Base-by-base conservation (phyloP, 2,888 invertebrate genomes). In the Mystacides longicornis region DNA sequence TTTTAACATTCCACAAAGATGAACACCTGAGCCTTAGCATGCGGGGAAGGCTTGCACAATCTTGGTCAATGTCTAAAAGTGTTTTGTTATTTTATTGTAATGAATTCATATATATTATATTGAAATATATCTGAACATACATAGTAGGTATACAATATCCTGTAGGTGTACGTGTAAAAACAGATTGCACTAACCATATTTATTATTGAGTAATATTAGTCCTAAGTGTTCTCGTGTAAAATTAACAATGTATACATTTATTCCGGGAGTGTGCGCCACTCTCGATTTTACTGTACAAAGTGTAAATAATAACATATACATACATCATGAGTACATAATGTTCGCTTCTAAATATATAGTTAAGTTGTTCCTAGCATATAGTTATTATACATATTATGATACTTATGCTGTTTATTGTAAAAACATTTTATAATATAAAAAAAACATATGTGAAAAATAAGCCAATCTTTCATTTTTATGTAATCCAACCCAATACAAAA, bases 331-430 rank as follows among this genome's bases (percentile, higher is more conserved):
- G 70, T 71, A 74, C 72, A 73, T 73, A 72, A 71, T 74, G 74
- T 74, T 74, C 74, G 77, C 77, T 76, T 77, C 71, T 73, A 73
- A n/a, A n/a, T n/a, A 74, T 73, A 49, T 57, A 72, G 69, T 67
- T 77, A 76, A 77, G 75, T 76, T 77, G 77, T 77, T 77, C 71
- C 75, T 77, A 77, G 75, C 71, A 73, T 77, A n/a, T n/a, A 77
- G 75, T 75, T 76, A 76, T 72, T 76, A 76, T 72, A n/a, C n/a
- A n/a, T n/a, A 75, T 74, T 75, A 76, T 74, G 74, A 77, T 77
- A 77, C 77, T 77, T 77, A 77, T 77, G 75, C 74, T 77, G 77
- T 77, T 77, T 76, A 77, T 73, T 76, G 77, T 77, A 77, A 77
- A 77, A 77, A 77, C 77, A 77, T 77, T 77, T 77, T 77, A 77